Conservation (phyloP, 1,140 invertebrate species). For the Stenopsyche tienmushanensis region DNA sequence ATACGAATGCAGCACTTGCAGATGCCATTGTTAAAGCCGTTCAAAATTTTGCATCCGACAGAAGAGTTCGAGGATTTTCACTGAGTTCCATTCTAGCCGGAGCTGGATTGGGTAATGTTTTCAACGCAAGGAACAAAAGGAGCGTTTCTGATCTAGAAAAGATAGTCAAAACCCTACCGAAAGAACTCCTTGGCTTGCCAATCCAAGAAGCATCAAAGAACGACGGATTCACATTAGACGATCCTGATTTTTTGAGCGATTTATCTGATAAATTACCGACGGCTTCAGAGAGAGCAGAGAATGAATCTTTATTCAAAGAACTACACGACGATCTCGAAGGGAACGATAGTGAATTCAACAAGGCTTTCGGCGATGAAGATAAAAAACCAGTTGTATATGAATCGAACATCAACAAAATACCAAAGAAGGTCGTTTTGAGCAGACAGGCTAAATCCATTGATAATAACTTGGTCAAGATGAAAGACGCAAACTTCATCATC, state of each 20-base stretch:
- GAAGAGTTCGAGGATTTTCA: slow-evolving; percentile 20
- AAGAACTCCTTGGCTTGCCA: slow-evolving; percentile 47
- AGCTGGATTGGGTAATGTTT: background rate
- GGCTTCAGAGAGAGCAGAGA: slow-evolving; percentile 47
- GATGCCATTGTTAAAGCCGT: slow-evolving; percentile 32
- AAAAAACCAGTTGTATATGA: background rate
- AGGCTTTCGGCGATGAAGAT: slow-evolving; percentile 11
- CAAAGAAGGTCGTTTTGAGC: slow-evolving; percentile 25
- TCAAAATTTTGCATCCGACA: slow-evolving; percentile 14
- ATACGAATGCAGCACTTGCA: slow-evolving; percentile 16
- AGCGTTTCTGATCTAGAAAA: background rate
- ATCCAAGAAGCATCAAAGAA: background rate
- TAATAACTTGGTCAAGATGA: slow-evolving; percentile 19
- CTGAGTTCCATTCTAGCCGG: slow-evolving; percentile 24
- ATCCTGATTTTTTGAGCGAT: no score
- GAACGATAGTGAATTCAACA: background rate
- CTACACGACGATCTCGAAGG: slow-evolving; percentile 11
- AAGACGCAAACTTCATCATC: background rate
- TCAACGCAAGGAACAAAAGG: background rate
- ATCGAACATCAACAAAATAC: slow-evolving; percentile 38
- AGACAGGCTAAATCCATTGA: slow-evolving; percentile 31
- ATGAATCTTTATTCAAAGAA: background rate
- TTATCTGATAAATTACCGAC: slow-evolving; percentile 45
- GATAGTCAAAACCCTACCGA: slow-evolving; percentile 39
- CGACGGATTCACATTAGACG: slow-evolving; percentile 41